Evolutionary conservation across 2,888 invertebrate genomes (phyloP), one percentile per base, ranked within the genome.

Genomic region (Oasisia sp.): DNA sequence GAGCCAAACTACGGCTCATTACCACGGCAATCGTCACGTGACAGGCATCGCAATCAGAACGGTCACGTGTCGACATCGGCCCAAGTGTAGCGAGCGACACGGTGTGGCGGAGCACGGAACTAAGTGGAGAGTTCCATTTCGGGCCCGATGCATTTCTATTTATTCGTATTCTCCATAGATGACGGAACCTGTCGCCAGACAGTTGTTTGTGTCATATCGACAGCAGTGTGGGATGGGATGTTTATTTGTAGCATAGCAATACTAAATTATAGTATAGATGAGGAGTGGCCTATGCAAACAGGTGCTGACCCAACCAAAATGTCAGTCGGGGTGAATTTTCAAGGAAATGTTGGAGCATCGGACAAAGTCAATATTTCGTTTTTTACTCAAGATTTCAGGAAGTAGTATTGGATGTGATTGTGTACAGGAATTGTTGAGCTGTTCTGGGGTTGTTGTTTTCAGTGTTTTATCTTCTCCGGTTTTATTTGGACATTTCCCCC

Each of bases 91-190:
- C n/a, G 3, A 74, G n/a, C n/a, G 3, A 74, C 27, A 74, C 19
- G 74, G n/a, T 74, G 74, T 74, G 74, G 7, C 19, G n/a, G 19
- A 4, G 27, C n/a, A 4, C 74, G 27, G 74, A 74, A 74, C 74
- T 74, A 74, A 74, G 27, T 27, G 74, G 74, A 74, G n/a, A 74
- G 27, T 74, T 74, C n/a, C 27, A 27, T 74, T 19, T 27, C n/a
- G 74, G 74, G 74, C 74, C n/a, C 74, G 74, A 74, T 74, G 74
- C 74, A 74, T 74, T 74, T 74, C 74, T 74, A n/a, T 74, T 74
- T 74, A 74, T 19, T 74, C 27, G 27, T 74, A 74, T 74, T n/a
- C 27, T 27, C 74, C 74, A 74, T 74, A 27, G 74, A 74, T 74
- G 74, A 74, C 74, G 27, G 27, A 74, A 74, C 74, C 74, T 56